Percentiles rank a stretch among this genome's conserved stretches.
These are phyloP conservation scores for Corvus hawaiiensis DNA, from an alignment of 2,113 vertebrate genomes.

Conservation along the genomic window DNA sequence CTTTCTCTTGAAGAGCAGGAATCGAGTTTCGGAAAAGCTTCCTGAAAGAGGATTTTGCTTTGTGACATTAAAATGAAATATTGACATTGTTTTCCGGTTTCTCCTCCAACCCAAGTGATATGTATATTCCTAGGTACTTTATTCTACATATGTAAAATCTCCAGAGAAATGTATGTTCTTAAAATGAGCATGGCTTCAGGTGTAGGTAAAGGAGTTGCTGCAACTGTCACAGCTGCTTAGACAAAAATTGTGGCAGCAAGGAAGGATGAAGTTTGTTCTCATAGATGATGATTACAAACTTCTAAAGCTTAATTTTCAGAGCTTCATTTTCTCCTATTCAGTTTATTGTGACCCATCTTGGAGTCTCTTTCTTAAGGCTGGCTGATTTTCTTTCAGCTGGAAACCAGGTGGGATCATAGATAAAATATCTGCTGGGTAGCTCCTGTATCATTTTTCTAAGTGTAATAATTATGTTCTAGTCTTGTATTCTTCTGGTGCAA, in stretches of 20 bases:
- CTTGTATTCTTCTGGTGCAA: neutral
- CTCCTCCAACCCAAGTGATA: neutral
- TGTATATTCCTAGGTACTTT: neutral
- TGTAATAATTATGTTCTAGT: neutral
- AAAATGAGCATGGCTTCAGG: neutral
- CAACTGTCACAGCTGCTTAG: neutral
- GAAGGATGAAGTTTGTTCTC: neutral
- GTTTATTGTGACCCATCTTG: neutral
- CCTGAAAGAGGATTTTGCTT: neutral
- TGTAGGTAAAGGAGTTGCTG: neutral
- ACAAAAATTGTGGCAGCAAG: neutral
- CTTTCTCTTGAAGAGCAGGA: neutral
- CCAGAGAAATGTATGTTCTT: neutral
- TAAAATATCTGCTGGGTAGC: neutral
- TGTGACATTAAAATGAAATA: neutral
- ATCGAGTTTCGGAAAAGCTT: neutral
- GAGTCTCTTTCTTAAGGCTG: neutral
- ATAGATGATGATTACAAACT: neutral
- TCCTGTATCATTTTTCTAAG: conserved; percentile 24
- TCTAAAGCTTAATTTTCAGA: neutral
- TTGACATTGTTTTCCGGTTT: neutral
- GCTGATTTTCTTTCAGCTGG: neutral
- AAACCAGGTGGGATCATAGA: neutral
- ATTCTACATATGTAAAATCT: neutral
- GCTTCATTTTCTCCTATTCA: neutral